Conservation (phyloP, 2,888 invertebrate species). For the Orthosia cruda region DNA sequence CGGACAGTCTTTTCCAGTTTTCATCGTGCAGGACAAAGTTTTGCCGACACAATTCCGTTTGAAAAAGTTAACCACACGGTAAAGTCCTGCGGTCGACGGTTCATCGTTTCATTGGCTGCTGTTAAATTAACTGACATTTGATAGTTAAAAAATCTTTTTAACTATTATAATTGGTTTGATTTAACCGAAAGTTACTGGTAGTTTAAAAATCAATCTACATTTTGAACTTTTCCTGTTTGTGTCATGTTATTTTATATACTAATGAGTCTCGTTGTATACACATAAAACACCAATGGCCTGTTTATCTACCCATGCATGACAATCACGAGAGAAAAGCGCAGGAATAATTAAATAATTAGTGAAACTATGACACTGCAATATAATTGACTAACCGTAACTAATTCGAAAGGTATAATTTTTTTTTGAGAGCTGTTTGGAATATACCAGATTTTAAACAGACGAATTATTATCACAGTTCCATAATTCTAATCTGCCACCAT, state of each 20-base stretch:
- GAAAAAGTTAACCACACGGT: constrained; percentile 38
- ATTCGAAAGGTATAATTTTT: not conserved
- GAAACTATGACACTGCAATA: not conserved
- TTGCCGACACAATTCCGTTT: constrained; percentile 30
- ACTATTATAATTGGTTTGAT: not conserved
- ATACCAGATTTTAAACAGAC: too few species aligned
- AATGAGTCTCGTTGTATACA: not conserved
- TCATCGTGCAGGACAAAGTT: constrained; percentile 16
- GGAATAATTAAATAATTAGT: not conserved
- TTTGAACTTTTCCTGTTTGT: not conserved
- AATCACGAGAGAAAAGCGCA: not conserved
- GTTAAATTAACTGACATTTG: constrained; percentile 5
- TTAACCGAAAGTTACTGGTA: not conserved
- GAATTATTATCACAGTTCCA: too few species aligned
- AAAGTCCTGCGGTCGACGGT: constrained; percentile 33
- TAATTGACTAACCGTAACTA: too few species aligned
- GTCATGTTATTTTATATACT: not conserved
- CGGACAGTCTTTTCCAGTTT: not conserved
- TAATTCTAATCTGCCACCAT: too few species aligned
- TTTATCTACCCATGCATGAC: too few species aligned
- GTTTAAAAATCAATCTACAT: not conserved
- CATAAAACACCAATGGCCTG: not conserved
- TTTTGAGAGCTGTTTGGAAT: not conserved
- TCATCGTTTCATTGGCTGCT: constrained; percentile 9
- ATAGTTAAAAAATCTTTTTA: not conserved